phyloP scores from a whole-genome alignment of 1,140 invertebrate species.

The Monomorium pharaonis region DNA sequence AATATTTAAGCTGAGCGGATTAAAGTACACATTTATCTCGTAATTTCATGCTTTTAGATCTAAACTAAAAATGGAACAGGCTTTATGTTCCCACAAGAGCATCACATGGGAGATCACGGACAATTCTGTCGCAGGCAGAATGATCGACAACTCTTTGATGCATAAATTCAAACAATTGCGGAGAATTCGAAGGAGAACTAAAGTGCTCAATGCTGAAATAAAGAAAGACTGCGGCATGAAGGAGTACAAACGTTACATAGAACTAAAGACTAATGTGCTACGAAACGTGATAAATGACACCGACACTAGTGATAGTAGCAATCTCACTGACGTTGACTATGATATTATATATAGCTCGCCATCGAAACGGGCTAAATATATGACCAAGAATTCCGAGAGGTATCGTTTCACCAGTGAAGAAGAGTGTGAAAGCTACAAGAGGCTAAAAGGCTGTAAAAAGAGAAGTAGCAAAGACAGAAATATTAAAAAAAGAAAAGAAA shows the following conservation, averaged over 20 bases:
- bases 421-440: not conserved
- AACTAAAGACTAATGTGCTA: not conserved
- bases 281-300: not conserved
- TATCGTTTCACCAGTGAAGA: not conserved
- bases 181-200: constrained; percentile 4
- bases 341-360: not conserved
- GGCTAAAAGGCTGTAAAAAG: not conserved
- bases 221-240: not conserved
- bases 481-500: not conserved
- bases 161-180: not conserved
- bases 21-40: no score
- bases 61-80: not conserved
- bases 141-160: constrained; percentile 6
- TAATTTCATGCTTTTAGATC: constrained; percentile 3
- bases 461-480: not conserved
- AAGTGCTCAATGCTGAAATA: not conserved
- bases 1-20: no score
- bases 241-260: not conserved
- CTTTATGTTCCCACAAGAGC: not conserved
- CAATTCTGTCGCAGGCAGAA: not conserved
- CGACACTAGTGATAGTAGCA: not conserved
- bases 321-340: not conserved
- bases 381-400: not conserved
- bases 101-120: not conserved
- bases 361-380: not conserved